Evolutionary conservation across 2,113 vertebrate genomes (phyloP).

Genomic region (Cyanistes caeruleus): DNA sequence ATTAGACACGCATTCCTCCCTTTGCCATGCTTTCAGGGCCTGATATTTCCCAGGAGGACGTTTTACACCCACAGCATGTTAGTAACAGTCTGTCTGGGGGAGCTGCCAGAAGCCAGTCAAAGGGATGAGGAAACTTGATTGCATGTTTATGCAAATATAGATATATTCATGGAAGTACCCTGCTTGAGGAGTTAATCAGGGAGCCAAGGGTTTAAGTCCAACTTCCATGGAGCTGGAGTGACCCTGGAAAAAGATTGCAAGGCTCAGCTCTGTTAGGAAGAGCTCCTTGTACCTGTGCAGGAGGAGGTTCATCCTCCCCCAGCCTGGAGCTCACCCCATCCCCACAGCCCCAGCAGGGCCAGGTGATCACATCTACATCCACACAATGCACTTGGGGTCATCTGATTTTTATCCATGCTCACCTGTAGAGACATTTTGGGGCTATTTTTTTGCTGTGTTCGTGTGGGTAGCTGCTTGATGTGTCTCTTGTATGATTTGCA

Average conservation of each 20-base stretch:
- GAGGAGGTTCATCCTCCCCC: background rate
- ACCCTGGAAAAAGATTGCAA: background rate
- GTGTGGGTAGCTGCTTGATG: background rate
- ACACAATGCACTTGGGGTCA: background rate
- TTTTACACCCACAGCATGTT: constrained; percentile 69
- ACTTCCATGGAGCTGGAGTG: background rate
- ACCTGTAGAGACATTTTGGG: background rate
- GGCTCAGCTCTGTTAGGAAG: background rate
- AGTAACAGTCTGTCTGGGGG: constrained; percentile 71
- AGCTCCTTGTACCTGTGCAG: background rate
- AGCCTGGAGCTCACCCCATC: background rate
- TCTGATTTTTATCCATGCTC: constrained; percentile 60
- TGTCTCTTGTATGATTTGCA: background rate
- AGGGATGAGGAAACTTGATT: constrained; percentile 64
- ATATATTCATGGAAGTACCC: constrained; percentile 29
- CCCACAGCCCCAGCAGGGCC: accelerated
- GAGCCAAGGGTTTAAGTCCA: background rate
- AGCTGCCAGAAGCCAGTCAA: constrained; percentile 71
- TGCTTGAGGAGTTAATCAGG: background rate
- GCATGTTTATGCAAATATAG: constrained; percentile 69
- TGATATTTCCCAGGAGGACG: constrained; percentile 70
- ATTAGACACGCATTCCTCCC: constrained; percentile 59
- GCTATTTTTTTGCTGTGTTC: accelerated
- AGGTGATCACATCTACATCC: background rate
- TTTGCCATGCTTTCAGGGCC: constrained; percentile 44